Base-by-base conservation (phyloP, 2,113 vertebrate species). In the Rhizomys pruinosus region DNA sequence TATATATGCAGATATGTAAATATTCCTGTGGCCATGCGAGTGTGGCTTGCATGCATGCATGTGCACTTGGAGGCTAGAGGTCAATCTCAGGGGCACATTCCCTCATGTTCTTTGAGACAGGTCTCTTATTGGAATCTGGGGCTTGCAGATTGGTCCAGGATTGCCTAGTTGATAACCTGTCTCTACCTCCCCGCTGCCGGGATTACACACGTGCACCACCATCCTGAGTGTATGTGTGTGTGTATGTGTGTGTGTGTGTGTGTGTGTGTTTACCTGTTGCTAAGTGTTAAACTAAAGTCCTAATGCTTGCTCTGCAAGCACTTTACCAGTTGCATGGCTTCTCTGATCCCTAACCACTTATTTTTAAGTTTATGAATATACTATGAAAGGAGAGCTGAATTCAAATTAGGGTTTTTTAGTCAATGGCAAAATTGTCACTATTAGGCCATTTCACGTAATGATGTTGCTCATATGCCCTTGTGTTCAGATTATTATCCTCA, bases 311-410 rank as follows among this genome's bases (percentile, higher is more conserved):
- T 47, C 32, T 52, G 7, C 12, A 9, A 84, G 13, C 12, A 68
- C 7, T 34, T 66, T 10, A 22, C 29, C 39, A 44, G 22, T 29
- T 44, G 17, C 1, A 0, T 34, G 15, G 13, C 15, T 19, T 22
- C 42, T 64, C 29, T 32, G 25, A 2, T 11, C 44, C 4, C 39
- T 66, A 3, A 1, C 32, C n/a, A 29, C 20, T 86, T 94, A 72
- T 52, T 93, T 93, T 85, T 1, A 92, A 92, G 66, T 66, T 94
- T 66, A 44, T 92, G 78, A 85, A 39, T 23, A 90, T 23, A 57
- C 7, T 71, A 3, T 32, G 72, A 39, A 92, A 74, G 55, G 29
- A n/a, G 34, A 90, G 27, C 27, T 87, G 78, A 84, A 84, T 81
- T 95, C 74, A 94, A 63, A 93, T 59, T 37, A 84, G 22, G 2